phyloP scores from a whole-genome alignment of 1,140 invertebrate species.

The Coenobita brevimanus region DNA sequence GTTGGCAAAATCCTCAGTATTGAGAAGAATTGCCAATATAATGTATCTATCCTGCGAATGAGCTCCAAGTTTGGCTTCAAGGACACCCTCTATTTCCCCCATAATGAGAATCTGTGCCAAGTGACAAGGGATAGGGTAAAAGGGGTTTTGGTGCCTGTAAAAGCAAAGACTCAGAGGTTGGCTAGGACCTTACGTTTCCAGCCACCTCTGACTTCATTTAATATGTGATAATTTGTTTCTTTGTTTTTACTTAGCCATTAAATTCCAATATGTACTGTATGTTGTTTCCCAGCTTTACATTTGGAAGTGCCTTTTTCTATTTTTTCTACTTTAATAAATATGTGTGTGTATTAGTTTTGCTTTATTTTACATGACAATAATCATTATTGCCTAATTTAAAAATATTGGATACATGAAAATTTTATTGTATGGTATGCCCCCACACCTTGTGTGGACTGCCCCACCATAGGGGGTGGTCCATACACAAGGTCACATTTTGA shows the following conservation, averaged over 20 bases:
- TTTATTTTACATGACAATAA: neutral
- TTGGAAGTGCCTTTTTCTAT: neutral
- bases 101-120: neutral
- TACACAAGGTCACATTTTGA: neutral
- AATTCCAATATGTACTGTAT: neutral
- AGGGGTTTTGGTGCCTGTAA: slow-evolving; percentile 12
- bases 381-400: neutral
- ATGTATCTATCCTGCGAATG: slow-evolving; percentile 13
- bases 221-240: neutral
- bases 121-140: neutral
- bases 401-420: slow-evolving; percentile 6
- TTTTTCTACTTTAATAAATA: neutral
- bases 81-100: slow-evolving; percentile 6
- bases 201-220: neutral
- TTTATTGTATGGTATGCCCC: neutral
- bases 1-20: slow-evolving; percentile 38
- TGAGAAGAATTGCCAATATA: neutral
- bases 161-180: neutral
- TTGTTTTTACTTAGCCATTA: neutral
- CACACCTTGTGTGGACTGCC: neutral
- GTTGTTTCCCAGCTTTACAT: neutral
- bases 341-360: neutral
- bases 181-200: neutral
- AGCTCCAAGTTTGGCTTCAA: neutral
- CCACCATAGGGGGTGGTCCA: neutral